These are phyloP conservation scores for Pristionchus maxplancki DNA, from an alignment of 2,888 invertebrate species.

Conservation along the genomic window DNA sequence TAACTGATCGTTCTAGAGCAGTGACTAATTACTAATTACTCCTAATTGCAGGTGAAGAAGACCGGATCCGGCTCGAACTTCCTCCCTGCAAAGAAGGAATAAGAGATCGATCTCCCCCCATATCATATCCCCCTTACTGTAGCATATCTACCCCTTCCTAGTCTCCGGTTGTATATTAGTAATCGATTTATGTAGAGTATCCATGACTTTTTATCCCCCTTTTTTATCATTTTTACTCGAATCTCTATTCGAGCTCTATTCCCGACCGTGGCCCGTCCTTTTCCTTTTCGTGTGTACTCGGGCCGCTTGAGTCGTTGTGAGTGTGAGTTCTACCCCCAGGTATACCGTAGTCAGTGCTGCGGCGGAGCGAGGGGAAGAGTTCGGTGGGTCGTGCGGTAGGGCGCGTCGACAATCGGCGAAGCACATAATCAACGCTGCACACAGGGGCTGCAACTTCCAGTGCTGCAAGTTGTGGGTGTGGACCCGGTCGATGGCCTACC, in stretches of 20 bases:
- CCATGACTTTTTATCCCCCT: slow-evolving; percentile 40
- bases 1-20: neutral
- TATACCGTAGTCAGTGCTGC: slow-evolving; percentile 13
- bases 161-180: slow-evolving; percentile 38
- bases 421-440: neutral
- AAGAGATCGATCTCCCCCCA: slow-evolving; percentile 26
- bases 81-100: slow-evolving; percentile 22
- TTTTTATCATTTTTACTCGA: slow-evolving; percentile 32
- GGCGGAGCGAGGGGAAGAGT: neutral
- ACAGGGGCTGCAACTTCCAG: slow-evolving; percentile 35
- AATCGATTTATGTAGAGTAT: neutral
- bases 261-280: slow-evolving; percentile 22
- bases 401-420: neutral
- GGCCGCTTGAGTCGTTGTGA: slow-evolving; percentile 18
- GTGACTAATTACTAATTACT: neutral
- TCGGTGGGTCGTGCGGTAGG: slow-evolving; percentile 5
- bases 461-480: slow-evolving; percentile 21
- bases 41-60: slow-evolving; percentile 39
- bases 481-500: slow-evolving; percentile 23
- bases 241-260: slow-evolving; percentile 47
- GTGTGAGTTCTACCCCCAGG: slow-evolving; percentile 37
- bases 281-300: slow-evolving; percentile 37
- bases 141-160: neutral
- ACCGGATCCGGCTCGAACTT: slow-evolving; percentile 4
- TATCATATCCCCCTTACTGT: neutral